Evolutionary conservation across 2,888 invertebrate species (phyloP).

Genomic region (Latrodectus hesperus): DNA sequence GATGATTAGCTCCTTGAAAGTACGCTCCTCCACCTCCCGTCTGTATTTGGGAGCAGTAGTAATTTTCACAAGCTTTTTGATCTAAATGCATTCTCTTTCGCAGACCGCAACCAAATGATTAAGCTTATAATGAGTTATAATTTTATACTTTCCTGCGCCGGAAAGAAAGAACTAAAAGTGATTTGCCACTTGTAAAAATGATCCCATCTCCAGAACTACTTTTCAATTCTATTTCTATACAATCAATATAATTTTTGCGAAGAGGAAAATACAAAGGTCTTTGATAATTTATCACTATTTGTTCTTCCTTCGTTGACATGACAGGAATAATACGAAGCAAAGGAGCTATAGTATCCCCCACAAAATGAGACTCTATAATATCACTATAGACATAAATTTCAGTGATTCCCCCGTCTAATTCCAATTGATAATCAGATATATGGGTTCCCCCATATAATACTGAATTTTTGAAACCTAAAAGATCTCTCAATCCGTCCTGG

Average conservation of each 20-base stretch:
- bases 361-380: constrained; percentile 14
- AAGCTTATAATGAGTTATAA: background rate
- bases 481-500: no score
- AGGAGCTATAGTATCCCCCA: constrained; percentile 11
- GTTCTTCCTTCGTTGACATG: constrained; percentile 9
- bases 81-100: constrained; percentile 6
- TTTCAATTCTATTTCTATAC: constrained; percentile 26
- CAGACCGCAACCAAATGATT: no score
- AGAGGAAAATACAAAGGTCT: constrained; percentile 19
- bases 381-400: constrained; percentile 40
- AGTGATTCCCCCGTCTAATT: constrained; percentile 38
- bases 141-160: constrained; percentile 29
- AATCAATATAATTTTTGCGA: constrained; percentile 22
- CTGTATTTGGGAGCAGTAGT: constrained; percentile 20
- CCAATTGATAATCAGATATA: constrained; percentile 19
- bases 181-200: constrained; percentile 26
- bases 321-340: constrained; percentile 17
- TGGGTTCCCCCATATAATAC: no score
- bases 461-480: no score
- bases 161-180: constrained; percentile 28
- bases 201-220: constrained; percentile 23
- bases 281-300: constrained; percentile 28
- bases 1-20: constrained; percentile 7
- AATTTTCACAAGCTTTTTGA: constrained; percentile 7
- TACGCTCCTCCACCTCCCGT: constrained; percentile 10